A percentile compares a stretch with the other conserved stretches of the same genome.
phyloP scores from a whole-genome alignment of 2,113 vertebrate species.

The Amazona vittata region DNA sequence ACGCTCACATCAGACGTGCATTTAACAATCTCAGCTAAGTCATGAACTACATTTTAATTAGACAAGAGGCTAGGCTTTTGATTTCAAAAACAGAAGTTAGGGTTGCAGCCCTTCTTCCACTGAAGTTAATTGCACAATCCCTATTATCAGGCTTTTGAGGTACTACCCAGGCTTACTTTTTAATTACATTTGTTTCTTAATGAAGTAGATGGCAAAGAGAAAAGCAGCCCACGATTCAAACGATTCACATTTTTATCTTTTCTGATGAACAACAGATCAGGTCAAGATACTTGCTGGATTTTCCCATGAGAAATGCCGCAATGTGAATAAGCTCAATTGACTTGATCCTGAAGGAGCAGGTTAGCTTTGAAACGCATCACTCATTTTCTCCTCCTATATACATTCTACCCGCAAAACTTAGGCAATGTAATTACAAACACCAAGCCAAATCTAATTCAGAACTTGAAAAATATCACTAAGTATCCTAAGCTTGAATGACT shows the following conservation, averaged over 20 bases:
- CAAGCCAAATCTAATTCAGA: constrained; percentile 17
- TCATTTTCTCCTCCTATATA: constrained; percentile 19
- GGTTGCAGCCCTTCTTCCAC: constrained; percentile 39
- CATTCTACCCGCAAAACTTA: background rate
- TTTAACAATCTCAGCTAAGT: constrained; percentile 28
- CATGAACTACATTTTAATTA: constrained; percentile 62
- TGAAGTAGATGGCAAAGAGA: constrained; percentile 52
- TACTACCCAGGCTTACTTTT: constrained; percentile 53
- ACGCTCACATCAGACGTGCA: background rate
- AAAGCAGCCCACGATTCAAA: constrained; percentile 50
- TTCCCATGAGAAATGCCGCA: constrained; percentile 56
- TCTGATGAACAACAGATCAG: constrained; percentile 50
- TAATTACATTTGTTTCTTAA: constrained; percentile 68
- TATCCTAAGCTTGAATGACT: constrained; percentile 16
- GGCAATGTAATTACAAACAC: background rate
- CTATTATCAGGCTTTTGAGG: constrained; percentile 58
- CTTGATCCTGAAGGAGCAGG: constrained; percentile 37
- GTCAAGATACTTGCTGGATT: constrained; percentile 61
- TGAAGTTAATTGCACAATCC: constrained; percentile 67
- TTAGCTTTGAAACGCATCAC: constrained; percentile 50
- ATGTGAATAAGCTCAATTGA: constrained; percentile 54
- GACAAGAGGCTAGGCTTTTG: constrained; percentile 38
- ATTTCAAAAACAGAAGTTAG: constrained; percentile 63
- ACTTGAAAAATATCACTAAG: constrained; percentile 35
- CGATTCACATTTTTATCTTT: constrained; percentile 53